Conservation (phyloP, 2,888 invertebrate species). For the Eumerus sabulonum region DNA sequence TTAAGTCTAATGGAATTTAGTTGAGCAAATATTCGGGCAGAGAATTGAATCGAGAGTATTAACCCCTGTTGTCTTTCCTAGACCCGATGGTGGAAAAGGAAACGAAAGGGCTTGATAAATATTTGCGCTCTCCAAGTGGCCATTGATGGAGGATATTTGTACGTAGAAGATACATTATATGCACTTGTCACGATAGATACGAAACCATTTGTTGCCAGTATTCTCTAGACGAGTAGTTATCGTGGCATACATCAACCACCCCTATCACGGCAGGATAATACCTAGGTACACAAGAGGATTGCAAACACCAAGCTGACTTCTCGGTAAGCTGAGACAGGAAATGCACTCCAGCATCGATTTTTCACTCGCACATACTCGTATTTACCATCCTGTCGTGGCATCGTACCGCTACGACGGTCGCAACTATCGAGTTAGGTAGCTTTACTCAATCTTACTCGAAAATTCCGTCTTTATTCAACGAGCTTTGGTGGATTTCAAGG, state of each 20-base stretch:
- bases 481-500: conserved; percentile 36
- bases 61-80: too few species aligned
- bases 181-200: not conserved
- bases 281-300: conserved; percentile 5
- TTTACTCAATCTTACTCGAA: conserved; percentile 29
- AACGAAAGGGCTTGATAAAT: too few species aligned
- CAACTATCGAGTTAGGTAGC: conserved; percentile 14
- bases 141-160: not conserved
- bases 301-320: conserved; percentile 13
- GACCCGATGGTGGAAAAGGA: too few species aligned
- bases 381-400: conserved; percentile 14
- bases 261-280: too few species aligned
- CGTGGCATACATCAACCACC: too few species aligned
- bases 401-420: too few species aligned
- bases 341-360: conserved; percentile 33
- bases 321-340: too few species aligned
- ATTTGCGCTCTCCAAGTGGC: not conserved
- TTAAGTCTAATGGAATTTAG: conserved; percentile 60
- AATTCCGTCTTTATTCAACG: too few species aligned
- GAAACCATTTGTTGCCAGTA: too few species aligned
- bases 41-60: conserved; percentile 31
- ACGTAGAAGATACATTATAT: not conserved
- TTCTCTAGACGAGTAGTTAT: too few species aligned
- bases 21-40: conserved; percentile 39
- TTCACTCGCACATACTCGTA: conserved; percentile 40